Evolutionary conservation across 2,113 vertebrate genomes (phyloP).

Genomic region (Phalacrocorax pelagicus): DNA sequence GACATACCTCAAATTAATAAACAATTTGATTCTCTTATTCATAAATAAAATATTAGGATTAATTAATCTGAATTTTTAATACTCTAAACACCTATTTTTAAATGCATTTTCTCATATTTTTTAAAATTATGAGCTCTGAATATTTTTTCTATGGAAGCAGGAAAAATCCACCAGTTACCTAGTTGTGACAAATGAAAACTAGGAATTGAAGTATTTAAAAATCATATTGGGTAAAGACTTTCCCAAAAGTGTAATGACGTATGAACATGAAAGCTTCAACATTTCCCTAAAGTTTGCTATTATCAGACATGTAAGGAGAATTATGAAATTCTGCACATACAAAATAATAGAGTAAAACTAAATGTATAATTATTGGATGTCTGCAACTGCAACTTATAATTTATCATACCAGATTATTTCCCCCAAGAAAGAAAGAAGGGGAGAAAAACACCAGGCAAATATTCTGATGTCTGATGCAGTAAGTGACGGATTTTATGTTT

Average conservation of each 20-base stretch:
- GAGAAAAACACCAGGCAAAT: accelerated
- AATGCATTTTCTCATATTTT: not conserved
- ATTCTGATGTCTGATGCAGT: not conserved
- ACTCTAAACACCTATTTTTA: not conserved
- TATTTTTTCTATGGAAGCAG: not conserved
- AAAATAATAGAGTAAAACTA: not conserved
- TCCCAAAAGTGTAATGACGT: not conserved
- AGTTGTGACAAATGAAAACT: not conserved
- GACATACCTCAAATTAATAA: not conserved
- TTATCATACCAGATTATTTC: not conserved
- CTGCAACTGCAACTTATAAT: not conserved
- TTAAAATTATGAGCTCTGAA: not conserved
- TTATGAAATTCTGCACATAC: not conserved
- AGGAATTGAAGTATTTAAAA: not conserved
- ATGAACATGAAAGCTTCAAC: not conserved
- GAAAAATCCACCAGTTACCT: not conserved
- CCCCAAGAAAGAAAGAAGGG: not conserved
- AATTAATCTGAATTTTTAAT: not conserved
- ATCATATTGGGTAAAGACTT: not conserved
- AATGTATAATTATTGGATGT: not conserved
- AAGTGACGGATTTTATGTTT: not conserved
- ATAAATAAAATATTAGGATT: not conserved
- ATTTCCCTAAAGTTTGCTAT: not conserved
- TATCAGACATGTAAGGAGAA: not conserved
- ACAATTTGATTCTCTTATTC: not conserved